Conservation (phyloP, 1,140 invertebrate species). For the Aphaenogaster ashmeadi region DNA sequence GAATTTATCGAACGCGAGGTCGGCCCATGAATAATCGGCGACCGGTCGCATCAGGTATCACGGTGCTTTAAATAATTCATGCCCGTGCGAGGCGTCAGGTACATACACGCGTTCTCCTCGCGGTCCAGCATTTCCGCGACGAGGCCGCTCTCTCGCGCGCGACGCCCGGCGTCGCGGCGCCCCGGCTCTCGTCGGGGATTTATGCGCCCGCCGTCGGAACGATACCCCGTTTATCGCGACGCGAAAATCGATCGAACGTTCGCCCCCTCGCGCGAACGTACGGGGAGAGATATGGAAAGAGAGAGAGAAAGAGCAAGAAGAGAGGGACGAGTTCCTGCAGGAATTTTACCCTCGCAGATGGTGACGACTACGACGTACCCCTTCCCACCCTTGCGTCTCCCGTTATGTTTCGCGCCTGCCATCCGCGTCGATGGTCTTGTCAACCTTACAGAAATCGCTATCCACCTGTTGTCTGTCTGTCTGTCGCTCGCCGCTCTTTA, state of each 20-base stretch:
- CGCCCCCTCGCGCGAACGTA: constrained; percentile 10
- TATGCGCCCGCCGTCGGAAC: constrained; percentile 39
- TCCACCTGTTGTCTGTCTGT: constrained; percentile 62
- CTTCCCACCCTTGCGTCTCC: neutral
- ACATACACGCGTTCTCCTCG: constrained; percentile 31
- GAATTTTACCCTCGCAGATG: constrained; percentile 48
- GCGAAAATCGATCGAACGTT: constrained; percentile 61
- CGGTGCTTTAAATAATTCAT: constrained; percentile 60
- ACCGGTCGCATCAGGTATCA: constrained; percentile 19
- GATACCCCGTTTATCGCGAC: constrained; percentile 54
- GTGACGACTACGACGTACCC: neutral
- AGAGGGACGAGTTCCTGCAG: neutral
- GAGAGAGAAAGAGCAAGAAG: neutral
- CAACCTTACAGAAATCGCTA: constrained; percentile 56
- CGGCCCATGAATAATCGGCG: constrained; percentile 14
- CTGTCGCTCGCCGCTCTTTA: constrained; percentile 29
- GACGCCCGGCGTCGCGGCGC: constrained; percentile 58
- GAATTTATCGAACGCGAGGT: constrained; percentile 10
- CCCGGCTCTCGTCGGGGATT: constrained; percentile 48
- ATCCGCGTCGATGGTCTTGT: constrained; percentile 50
- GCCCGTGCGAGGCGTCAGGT: constrained; percentile 23
- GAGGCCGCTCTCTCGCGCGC: constrained; percentile 10
- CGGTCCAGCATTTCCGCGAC: constrained; percentile 41
- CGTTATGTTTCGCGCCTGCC: constrained; percentile 42
- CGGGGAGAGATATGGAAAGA: neutral